Evolutionary conservation across 2,797 vertebrate genomes (phyloP).

Genomic region (Austrolebias charrua): DNA sequence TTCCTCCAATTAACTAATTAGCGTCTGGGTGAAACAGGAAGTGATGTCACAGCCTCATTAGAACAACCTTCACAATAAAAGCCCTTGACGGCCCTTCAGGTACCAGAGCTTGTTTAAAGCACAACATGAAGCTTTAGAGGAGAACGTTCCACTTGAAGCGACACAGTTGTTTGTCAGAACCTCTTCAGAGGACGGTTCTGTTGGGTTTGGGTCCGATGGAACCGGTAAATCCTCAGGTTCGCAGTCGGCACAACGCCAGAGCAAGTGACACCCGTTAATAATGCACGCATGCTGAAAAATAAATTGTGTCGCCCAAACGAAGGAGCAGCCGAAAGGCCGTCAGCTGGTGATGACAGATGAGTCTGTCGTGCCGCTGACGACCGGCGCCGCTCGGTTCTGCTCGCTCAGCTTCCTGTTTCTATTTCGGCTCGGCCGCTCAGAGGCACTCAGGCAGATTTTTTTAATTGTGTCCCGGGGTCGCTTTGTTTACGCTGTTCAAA

Average conservation of each 20-base stretch:
- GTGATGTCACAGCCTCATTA: no score
- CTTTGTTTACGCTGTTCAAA: conserved; percentile 48
- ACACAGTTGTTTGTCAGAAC: no score
- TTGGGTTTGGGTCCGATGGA: no score
- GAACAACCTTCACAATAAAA: no score
- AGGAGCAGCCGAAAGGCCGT: background rate
- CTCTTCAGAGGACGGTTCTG: no score
- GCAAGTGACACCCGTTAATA: conserved; percentile 54
- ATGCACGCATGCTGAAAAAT: conserved; percentile 48
- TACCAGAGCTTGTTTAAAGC: no score
- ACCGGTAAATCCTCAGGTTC: background rate
- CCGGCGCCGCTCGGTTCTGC: conserved; percentile 17
- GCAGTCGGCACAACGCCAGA: conserved; percentile 37
- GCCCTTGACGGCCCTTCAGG: no score
- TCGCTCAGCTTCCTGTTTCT: conserved; percentile 35
- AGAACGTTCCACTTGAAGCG: no score
- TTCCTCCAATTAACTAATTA: no score
- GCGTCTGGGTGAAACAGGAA: no score
- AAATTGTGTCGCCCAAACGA: conserved; percentile 34
- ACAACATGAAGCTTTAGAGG: no score
- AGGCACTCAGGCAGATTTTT: conserved; percentile 36
- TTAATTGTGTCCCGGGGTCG: conserved; percentile 61
- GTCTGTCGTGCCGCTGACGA: conserved; percentile 21
- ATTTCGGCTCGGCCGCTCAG: conserved; percentile 42
- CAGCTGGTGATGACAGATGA: conserved; percentile 11